phyloP scores from a whole-genome alignment of 2,113 vertebrate species.

The Mus pahari region DNA sequence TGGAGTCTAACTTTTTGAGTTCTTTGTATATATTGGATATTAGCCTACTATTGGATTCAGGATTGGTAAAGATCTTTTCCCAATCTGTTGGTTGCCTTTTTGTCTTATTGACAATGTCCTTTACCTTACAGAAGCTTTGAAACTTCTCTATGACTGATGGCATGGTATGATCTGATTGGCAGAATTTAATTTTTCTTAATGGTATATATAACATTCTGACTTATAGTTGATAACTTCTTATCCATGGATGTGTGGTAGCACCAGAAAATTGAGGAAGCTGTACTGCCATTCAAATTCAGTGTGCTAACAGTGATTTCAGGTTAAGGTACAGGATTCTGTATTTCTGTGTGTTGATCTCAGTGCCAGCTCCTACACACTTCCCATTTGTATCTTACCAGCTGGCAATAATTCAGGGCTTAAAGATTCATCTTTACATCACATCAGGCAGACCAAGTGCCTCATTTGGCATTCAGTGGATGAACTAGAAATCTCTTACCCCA shows the following conservation, averaged over 20 bases:
- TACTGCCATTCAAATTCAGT: neutral
- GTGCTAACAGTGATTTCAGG: neutral
- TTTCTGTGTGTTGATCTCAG: neutral
- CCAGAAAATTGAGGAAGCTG: neutral
- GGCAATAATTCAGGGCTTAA: constrained; percentile 36
- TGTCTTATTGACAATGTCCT: no score
- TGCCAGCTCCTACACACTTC: neutral
- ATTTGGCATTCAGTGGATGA: neutral
- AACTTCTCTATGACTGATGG: neutral
- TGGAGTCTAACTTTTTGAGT: no score
- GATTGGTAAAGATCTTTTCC: no score
- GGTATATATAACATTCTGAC: neutral
- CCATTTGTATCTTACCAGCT: constrained; percentile 3
- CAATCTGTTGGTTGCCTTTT: no score
- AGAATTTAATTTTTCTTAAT: constrained; percentile 26
- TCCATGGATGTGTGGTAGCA: neutral
- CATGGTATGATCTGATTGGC: neutral
- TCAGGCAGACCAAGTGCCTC: neutral
- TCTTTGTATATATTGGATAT: no score
- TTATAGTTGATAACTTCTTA: neutral
- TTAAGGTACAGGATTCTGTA: neutral
- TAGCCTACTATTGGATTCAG: no score
- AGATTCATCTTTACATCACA: neutral
- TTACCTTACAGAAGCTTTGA: no score
- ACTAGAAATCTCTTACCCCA: neutral